Percentiles rank a stretch among this genome's conserved stretches.
These are phyloP conservation scores for Matsumurasca onukii DNA, from an alignment of 1,140 invertebrate species.

Conservation along the genomic window DNA sequence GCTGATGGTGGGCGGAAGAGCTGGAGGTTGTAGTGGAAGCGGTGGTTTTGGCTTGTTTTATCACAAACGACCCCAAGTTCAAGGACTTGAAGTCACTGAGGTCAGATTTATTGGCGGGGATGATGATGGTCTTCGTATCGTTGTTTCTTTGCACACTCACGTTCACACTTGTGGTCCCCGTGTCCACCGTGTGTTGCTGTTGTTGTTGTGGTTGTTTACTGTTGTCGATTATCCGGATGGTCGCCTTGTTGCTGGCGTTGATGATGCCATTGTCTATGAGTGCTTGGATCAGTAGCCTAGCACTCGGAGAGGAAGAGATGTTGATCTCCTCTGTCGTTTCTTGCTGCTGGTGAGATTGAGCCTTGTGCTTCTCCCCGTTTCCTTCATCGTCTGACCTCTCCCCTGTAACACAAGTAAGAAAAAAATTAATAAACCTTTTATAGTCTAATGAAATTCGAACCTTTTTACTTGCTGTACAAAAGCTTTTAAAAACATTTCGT, in stretches of 20 bases:
- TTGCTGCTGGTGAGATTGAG: background rate
- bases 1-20: background rate
- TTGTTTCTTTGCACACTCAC: background rate
- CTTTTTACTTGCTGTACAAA: no score
- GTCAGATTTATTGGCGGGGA: background rate
- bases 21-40: background rate
- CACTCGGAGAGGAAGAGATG: constrained; percentile 13
- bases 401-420: constrained; percentile 8
- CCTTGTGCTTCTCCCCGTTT: background rate
- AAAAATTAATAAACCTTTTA: no score
- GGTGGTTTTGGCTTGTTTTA: constrained; percentile 29
- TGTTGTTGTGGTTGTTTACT: constrained; percentile 21
- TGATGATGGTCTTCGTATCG: constrained; percentile 13
- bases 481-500: no score
- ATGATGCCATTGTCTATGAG: constrained; percentile 39
- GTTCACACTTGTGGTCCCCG: no score
- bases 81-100: constrained; percentile 35
- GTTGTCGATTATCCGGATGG: constrained; percentile 37
- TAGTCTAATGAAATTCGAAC: no score
- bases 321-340: background rate
- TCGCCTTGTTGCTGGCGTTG: constrained; percentile 38
- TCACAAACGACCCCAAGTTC: constrained; percentile 35
- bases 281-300: constrained; percentile 37
- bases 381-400: constrained; percentile 1
- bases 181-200: no score